Conservation (phyloP, 1,140 invertebrate species). For the Cyclargus thomasi region DNA sequence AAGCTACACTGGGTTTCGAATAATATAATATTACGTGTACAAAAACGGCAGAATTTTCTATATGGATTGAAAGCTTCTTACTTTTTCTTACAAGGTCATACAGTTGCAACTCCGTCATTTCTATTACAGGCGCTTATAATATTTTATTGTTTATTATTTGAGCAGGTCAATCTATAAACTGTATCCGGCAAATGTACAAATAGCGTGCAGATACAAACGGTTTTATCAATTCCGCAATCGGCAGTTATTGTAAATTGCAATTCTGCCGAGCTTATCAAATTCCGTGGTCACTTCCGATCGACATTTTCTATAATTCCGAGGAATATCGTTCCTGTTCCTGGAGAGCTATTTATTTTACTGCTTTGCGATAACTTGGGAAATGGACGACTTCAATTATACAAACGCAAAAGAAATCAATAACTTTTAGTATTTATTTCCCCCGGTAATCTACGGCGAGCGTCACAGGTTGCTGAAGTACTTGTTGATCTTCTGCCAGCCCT, state of each 20-base stretch:
- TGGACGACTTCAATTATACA: no score
- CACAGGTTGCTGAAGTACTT: conserved; percentile 53
- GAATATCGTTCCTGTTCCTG: not conserved
- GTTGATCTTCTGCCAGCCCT: conserved; percentile 68
- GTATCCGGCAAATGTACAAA: not conserved
- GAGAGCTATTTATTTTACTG: not conserved
- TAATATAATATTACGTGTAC: no score
- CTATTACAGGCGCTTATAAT: no score
- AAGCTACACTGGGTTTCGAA: no score
- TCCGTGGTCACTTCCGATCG: not conserved
- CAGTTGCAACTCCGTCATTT: no score
- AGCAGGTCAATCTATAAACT: not conserved
- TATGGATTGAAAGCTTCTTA: no score
- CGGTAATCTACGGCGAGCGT: no score
- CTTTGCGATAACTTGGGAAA: conserved; percentile 12
- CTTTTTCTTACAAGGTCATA: no score
- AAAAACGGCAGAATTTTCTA: no score
- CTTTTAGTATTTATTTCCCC: no score
- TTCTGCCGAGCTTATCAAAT: not conserved
- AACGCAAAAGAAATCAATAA: no score
- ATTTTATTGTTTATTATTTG: no score
- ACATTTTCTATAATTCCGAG: not conserved
- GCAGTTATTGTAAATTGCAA: not conserved
- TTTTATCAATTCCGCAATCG: conserved; percentile 2
- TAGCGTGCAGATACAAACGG: not conserved